Percentiles rank a stretch among this genome's conserved stretches.
Evolutionary conservation across 2,113 vertebrate species (phyloP).

Genomic region (Speoplatyrhinus poulsoni): DNA sequence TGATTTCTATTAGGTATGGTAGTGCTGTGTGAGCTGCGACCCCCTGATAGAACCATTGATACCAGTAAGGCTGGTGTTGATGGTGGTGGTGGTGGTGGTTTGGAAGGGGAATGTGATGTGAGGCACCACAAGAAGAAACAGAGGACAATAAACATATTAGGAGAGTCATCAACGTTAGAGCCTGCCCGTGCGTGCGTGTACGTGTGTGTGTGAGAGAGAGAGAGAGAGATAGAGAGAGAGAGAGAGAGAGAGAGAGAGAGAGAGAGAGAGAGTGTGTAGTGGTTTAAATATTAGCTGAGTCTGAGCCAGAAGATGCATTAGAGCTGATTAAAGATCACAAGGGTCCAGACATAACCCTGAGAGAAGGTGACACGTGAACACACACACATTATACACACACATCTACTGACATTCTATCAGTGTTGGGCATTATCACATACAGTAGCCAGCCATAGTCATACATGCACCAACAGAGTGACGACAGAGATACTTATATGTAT

Average conservation of each 20-base stretch:
- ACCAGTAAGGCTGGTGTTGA: too few species aligned
- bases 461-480: too few species aligned
- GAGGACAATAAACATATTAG: constrained; percentile 49
- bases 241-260: background rate
- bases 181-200: constrained; percentile 8
- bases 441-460: too few species aligned
- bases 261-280: background rate
- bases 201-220: background rate
- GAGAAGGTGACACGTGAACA: constrained; percentile 64
- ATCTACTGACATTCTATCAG: too few species aligned
- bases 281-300: constrained; percentile 62
- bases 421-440: too few species aligned
- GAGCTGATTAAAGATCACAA: constrained; percentile 73
- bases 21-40: too few species aligned
- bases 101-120: background rate
- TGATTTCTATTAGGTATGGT: too few species aligned
- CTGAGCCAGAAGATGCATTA: constrained; percentile 77
- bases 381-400: constrained; percentile 6
- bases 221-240: too few species aligned
- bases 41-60: too few species aligned
- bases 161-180: background rate
- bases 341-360: constrained; percentile 68
- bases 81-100: too few species aligned
- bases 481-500: too few species aligned
- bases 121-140: constrained; percentile 22